Base-by-base conservation (phyloP, 2,113 vertebrate species). In the Menidia beryllina region DNA sequence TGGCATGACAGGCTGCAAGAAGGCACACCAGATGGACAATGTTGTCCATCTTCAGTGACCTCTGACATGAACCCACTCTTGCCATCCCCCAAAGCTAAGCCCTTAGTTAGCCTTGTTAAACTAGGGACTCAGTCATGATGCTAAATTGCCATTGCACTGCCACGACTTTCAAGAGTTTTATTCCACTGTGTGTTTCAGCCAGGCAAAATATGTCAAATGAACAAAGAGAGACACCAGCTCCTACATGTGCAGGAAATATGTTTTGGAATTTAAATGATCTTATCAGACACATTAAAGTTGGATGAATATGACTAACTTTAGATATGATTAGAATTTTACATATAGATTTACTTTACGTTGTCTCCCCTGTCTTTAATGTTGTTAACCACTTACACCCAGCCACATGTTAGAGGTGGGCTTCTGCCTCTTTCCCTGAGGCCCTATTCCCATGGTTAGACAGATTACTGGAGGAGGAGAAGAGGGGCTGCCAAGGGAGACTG, bases 401-500 rank as follows among this genome's bases (percentile, higher is more conserved):
- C 85, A 92, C 88, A 85, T 87, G 87, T 85, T 89, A 81, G 89
- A 88, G 85, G 88, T 82, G 86, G 85, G 81, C 85, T 81, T 71
- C 50, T 70, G 74, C 69, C 54, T 72, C 47, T 43, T 64, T 76
- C 86, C 72, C 81, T 1, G 24, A 73, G 81, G 84, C 66, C 79
- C 76, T 69, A 83, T 71, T 91, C 91, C 89, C 91, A 76, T 59
- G 85, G 88, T 85, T 56, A 75, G 80, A 83, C 88, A 91, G 89
- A 93, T 92, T 91, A 92, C 75, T 69, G 86, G 82, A 79, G 89
- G 92, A 92, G 91, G 92, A 90, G 89, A 88, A 90, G 89, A 88
- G 73, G 76, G 85, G 74, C 84, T 83, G 87, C 86, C 86, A 81
- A 75, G 77, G 85, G 83, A 89, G 81, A 69, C 74, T 75, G 75